phyloP scores from a whole-genome alignment of 2,888 invertebrate genomes.

The Polydrusus tereticollis region DNA sequence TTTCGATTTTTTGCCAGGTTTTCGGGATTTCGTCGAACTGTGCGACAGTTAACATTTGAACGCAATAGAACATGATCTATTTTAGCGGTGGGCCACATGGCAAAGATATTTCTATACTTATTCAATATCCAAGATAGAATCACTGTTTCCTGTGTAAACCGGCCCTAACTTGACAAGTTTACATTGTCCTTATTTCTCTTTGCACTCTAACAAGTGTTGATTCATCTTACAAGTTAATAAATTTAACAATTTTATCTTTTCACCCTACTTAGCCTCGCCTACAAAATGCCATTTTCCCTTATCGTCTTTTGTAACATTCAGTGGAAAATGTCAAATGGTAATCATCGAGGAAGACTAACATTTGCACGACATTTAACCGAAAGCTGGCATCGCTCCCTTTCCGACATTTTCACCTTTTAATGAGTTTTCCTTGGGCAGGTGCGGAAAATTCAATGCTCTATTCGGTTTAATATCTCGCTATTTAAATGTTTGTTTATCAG shows the following conservation, averaged over 20 bases:
- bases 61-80: no score
- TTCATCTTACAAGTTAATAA: neutral
- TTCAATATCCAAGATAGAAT: no score
- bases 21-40: no score
- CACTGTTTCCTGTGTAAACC: no score
- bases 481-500: neutral
- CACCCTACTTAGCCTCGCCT: neutral
- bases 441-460: constrained; percentile 13
- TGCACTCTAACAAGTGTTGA: no score
- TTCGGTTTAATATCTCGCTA: neutral
- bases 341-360: constrained; percentile 19
- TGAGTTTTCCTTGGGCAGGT: constrained; percentile 18
- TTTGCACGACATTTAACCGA: constrained; percentile 22
- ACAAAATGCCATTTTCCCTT: neutral
- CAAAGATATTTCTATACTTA: no score
- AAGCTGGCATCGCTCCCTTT: neutral
- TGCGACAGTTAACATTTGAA: no score
- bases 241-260: neutral
- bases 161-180: no score
- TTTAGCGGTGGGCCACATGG: no score
- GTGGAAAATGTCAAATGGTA: constrained; percentile 19
- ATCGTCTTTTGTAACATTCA: constrained; percentile 2
- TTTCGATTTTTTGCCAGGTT: no score
- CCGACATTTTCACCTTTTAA: constrained; percentile 19
- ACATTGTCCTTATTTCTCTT: no score